Conservation (phyloP, 2,797 vertebrate genomes). For the Bradypus variegatus region DNA sequence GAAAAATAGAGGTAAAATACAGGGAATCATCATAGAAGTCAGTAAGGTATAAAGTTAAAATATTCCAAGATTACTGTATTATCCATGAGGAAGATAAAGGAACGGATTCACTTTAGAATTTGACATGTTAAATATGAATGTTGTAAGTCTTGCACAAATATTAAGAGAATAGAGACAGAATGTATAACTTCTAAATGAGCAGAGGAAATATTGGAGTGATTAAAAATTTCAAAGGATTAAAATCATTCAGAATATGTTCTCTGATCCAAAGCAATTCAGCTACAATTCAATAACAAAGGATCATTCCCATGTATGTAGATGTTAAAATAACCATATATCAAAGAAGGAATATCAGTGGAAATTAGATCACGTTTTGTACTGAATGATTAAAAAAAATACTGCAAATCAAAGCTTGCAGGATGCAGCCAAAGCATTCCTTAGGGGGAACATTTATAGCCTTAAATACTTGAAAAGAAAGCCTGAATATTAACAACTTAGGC, state of each 20-base stretch:
- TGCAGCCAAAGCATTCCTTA: neutral
- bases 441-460: neutral
- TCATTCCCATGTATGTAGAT: neutral
- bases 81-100: neutral
- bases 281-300: neutral
- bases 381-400: neutral
- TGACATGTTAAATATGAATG: neutral
- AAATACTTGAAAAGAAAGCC: neutral
- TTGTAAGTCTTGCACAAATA: neutral
- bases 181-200: neutral
- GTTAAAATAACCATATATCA: neutral
- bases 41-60: neutral
- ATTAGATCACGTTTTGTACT: neutral
- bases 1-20: neutral
- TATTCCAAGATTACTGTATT: neutral
- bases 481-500: neutral
- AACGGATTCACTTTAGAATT: neutral
- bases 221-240: neutral
- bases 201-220: neutral
- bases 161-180: neutral
- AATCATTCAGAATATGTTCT: neutral
- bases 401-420: neutral
- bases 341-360: neutral
- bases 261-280: neutral
- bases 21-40: neutral